Conservation (phyloP, 2,113 vertebrate species). For the Turnix velox region DNA sequence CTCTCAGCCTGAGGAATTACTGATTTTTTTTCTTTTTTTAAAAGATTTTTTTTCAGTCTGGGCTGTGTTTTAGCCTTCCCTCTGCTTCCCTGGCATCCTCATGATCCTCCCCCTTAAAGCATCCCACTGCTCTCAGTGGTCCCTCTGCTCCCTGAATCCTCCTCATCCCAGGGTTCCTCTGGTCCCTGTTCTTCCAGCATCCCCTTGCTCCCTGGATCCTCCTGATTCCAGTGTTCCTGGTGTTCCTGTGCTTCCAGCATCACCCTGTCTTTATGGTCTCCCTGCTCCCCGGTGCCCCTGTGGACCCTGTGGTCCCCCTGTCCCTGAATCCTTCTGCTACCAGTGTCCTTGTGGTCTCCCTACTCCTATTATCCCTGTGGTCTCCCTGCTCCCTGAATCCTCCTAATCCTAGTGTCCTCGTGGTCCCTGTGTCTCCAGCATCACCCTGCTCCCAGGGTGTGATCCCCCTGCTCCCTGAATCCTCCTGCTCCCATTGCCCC, state of each 20-base stretch:
- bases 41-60: background rate
- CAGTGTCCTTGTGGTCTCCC: accelerated
- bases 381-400: background rate
- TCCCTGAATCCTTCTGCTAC: too few species aligned
- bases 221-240: accelerated
- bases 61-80: background rate
- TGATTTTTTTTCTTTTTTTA: background rate
- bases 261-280: too few species aligned
- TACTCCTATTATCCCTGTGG: background rate
- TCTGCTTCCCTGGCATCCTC: accelerated
- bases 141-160: too few species aligned
- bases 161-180: background rate
- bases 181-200: background rate
- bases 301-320: background rate
- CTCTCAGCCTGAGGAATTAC: background rate
- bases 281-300: too few species aligned
- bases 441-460: background rate
- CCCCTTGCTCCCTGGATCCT: accelerated
- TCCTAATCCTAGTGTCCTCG: background rate
- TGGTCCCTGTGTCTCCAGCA: background rate
- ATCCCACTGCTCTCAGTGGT: too few species aligned
- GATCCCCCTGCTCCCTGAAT: background rate
- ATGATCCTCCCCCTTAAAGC: background rate
- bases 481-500: background rate
- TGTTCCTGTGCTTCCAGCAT: background rate